phyloP scores from a whole-genome alignment of 2,797 vertebrate species.

The Enteromius paludinosus region DNA sequence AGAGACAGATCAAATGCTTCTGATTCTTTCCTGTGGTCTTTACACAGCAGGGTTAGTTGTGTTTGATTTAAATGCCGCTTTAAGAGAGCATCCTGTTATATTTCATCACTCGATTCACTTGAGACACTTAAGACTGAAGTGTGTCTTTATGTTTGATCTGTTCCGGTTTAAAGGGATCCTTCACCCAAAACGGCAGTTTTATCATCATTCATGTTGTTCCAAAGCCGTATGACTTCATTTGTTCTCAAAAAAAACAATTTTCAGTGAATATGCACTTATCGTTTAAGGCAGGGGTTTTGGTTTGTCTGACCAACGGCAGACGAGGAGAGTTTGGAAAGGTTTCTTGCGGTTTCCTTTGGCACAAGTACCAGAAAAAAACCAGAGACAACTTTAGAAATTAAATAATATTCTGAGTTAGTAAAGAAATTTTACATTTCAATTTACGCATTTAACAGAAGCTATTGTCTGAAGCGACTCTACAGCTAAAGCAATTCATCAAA shows the following conservation, averaged over 20 bases:
- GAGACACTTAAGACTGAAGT: background rate
- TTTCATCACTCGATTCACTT: background rate
- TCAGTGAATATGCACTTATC: background rate
- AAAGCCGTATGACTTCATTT: background rate
- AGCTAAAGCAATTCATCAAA: background rate
- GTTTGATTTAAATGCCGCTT: slow-evolving; percentile 23
- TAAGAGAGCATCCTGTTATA: background rate
- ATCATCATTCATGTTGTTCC: background rate
- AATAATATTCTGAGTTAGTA: background rate
- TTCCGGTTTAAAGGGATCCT: background rate
- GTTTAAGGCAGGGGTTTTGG: background rate
- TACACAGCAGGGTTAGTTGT: slow-evolving; percentile 21
- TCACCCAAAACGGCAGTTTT: background rate
- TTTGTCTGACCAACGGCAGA: background rate
- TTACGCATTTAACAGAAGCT: background rate
- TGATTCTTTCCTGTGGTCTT: background rate
- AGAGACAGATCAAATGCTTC: slow-evolving; percentile 45
- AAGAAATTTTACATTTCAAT: background rate
- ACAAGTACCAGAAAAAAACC: background rate
- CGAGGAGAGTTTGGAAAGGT: background rate
- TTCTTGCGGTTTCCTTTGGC: background rate
- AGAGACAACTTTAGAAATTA: too few relatives aligned
- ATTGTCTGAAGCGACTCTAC: background rate
- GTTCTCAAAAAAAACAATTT: background rate
- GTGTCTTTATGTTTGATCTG: background rate